phyloP scores from a whole-genome alignment of 2,888 invertebrate species.

The Hydraecia micacea region DNA sequence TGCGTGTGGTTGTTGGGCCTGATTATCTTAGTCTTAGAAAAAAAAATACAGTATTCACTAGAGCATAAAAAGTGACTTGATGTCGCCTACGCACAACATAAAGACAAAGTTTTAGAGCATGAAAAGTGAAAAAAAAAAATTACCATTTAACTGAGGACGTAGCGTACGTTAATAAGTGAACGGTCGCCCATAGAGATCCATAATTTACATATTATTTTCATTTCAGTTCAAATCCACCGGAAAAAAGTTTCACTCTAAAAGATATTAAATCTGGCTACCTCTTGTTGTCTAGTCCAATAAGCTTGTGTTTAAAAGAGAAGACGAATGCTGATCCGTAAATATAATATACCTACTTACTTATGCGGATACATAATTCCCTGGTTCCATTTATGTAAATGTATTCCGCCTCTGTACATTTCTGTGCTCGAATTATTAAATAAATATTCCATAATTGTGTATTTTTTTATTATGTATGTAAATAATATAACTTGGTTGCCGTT shows the following conservation, averaged over 20 bases:
- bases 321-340: slow-evolving; percentile 4
- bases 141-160: no score
- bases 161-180: neutral
- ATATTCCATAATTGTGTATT: neutral
- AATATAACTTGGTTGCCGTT: neutral
- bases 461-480: neutral
- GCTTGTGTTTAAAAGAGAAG: neutral
- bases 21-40: no score
- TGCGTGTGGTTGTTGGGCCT: no score
- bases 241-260: neutral
- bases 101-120: no score
- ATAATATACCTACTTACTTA: neutral
- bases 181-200: neutral
- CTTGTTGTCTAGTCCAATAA: neutral
- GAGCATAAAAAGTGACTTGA: no score
- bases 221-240: neutral
- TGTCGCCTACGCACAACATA: no score
- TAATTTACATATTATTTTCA: neutral
- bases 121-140: no score
- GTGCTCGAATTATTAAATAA: neutral
- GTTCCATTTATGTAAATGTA: slow-evolving; percentile 36
- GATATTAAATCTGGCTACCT: neutral
- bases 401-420: neutral
- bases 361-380: neutral
- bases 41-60: no score